A percentile compares a stretch with the other conserved stretches of the same genome.
phyloP scores from a whole-genome alignment of 1,140 invertebrate genomes.

The Zaprionus gabonicus region DNA sequence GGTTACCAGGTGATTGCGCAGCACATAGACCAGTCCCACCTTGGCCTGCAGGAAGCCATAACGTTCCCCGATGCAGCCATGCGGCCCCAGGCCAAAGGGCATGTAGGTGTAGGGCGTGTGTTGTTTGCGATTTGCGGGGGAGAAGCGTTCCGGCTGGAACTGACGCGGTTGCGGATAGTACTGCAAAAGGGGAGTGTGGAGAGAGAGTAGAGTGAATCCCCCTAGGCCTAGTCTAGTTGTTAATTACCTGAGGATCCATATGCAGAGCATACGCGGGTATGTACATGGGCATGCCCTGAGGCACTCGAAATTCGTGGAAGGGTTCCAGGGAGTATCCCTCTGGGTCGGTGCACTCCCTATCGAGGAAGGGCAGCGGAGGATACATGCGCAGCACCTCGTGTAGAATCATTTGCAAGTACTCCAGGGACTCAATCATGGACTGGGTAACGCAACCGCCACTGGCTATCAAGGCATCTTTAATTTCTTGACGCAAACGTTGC shows the following conservation, averaged over 20 bases:
- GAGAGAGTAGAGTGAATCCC: too few relatives aligned
- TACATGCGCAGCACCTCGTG: constrained; percentile 87
- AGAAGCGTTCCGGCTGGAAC: constrained; percentile 89
- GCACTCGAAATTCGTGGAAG: constrained; percentile 56
- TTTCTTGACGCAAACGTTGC: constrained; percentile 84
- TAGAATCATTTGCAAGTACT: constrained; percentile 84
- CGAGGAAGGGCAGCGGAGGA: constrained; percentile 86
- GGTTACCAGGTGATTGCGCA: constrained; percentile 71
- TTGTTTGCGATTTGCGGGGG: constrained; percentile 83
- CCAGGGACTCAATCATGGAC: constrained; percentile 82
- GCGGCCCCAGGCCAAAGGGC: constrained; percentile 92
- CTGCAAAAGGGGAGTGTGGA: constrained; percentile 79
- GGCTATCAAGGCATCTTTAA: constrained; percentile 78
- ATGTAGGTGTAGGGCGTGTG: constrained; percentile 87
- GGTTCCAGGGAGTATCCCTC: constrained; percentile 61
- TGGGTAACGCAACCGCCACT: constrained; percentile 83
- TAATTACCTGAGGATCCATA: constrained; percentile 73
- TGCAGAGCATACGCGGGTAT: constrained; percentile 77
- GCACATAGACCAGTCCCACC: constrained; percentile 70
- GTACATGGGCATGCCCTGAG: constrained; percentile 75
- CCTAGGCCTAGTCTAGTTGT: not conserved
- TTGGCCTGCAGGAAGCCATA: constrained; percentile 73
- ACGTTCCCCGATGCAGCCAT: constrained; percentile 90
- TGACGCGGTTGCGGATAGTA: constrained; percentile 88
- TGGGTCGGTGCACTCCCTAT: constrained; percentile 83